Evolutionary conservation across 2,113 vertebrate genomes (phyloP), one percentile per base, ranked within the genome.

Genomic region (Pholis gunnellus): DNA sequence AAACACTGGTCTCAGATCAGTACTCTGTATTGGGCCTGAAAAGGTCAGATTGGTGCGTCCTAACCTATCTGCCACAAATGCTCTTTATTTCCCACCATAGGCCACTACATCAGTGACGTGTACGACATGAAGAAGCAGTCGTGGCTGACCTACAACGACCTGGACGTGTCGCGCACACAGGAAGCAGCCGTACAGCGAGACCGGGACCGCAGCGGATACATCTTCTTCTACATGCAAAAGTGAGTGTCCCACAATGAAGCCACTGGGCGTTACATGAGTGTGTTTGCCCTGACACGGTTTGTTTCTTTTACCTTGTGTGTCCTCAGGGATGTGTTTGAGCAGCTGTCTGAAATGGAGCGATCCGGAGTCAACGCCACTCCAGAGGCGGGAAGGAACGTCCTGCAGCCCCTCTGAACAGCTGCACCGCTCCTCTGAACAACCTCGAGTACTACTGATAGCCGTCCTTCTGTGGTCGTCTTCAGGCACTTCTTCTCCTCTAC

Each of bases 141-240:
- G 0, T 99, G 98, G 98, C 96, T 98, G 91, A 99, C 98, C 22
- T 99, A 97, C 89, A 99, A 99, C 52, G 98, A 99, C 90, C 94
- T 99, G 82, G 97, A 98, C 15, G 98, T 99, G 46, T 98, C 97
- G 0, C 96, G 96, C 91, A 98, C 97, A 4, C 96, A 97, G 48
- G 98, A 99, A 88, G 83, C 95, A 27, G 96, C 96, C 0, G 97
- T 99, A 34, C 98, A 99, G 90, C 95, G 95, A 34, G 97, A 99
- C 83, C 93, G 98, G 13, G 98, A 99, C 92, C 92, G 97, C 71
- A 99, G 97, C 0, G 98, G 98, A 80, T 99, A 99, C 87, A 99
- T 99, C 88, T 99, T 99, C 91, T 99, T 99, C 93, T 99, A 99
- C 89, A 98, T 99, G 97, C 97, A 99, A 95, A 99, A 97, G 98